These are phyloP conservation scores for Microchrysa polita DNA, from an alignment of 2,888 invertebrate species.

Conservation along the genomic window DNA sequence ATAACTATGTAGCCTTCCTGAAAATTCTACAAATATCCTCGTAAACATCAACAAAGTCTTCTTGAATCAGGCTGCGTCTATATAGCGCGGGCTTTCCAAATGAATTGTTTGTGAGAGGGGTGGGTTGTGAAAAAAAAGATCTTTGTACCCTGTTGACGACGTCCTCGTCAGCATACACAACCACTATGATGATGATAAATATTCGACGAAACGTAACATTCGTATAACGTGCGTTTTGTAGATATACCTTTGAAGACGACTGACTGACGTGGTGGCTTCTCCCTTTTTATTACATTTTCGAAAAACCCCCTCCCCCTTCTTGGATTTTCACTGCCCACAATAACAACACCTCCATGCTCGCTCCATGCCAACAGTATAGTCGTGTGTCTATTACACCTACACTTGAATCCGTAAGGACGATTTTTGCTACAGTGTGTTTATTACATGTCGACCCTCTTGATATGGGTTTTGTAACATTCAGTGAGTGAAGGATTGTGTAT, in stretches of 20 bases:
- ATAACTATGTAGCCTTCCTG: too few species aligned
- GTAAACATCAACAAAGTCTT: too few species aligned
- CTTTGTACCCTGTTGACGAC: not conserved
- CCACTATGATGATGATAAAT: slow-evolving; percentile 20
- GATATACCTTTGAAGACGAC: not conserved
- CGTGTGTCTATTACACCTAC: not conserved
- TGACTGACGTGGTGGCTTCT: too few species aligned
- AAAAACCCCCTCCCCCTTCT: not conserved
- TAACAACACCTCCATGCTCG: not conserved
- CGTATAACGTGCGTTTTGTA: not conserved
- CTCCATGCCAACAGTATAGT: not conserved
- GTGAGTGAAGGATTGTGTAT: slow-evolving; percentile 8
- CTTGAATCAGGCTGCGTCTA: too few species aligned
- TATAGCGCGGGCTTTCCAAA: slow-evolving; percentile 19
- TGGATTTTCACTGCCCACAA: too few species aligned
- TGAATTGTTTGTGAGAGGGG: slow-evolving; percentile 29
- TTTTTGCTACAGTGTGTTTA: not conserved
- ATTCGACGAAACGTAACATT: not conserved
- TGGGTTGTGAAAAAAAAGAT: slow-evolving; percentile 11
- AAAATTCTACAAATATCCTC: too few species aligned
- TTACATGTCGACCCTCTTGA: slow-evolving; percentile 12
- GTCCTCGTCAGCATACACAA: too few species aligned
- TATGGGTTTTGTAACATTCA: slow-evolving; percentile 1
- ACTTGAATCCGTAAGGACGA: too few species aligned
- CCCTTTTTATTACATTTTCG: not conserved